Percentiles rank a stretch among this genome's conserved stretches.
These are phyloP conservation scores for Agrilus mali DNA, from an alignment of 2,888 invertebrate species.

Conservation along the genomic window DNA sequence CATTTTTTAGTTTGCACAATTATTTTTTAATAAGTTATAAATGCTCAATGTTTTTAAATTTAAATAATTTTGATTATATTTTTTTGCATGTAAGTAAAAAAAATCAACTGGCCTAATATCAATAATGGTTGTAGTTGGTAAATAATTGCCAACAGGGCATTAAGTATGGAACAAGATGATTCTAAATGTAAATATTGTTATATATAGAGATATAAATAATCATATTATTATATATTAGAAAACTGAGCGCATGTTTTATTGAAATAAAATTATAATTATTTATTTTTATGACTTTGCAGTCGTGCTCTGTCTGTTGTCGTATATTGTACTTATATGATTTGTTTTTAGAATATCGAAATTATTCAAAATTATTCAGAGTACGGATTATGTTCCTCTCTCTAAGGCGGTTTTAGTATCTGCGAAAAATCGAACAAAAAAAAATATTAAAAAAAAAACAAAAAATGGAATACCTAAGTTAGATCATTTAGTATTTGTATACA, in stretches of 20 bases:
- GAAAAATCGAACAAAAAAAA: constrained; percentile 25
- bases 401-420: constrained; percentile 25
- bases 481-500: background rate
- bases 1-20: no score
- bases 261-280: constrained; percentile 1
- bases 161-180: constrained; percentile 30
- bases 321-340: constrained; percentile 12
- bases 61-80: no score
- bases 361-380: constrained; percentile 33
- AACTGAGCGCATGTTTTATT: constrained; percentile 23
- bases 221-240: constrained; percentile 21
- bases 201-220: constrained; percentile 31
- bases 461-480: background rate
- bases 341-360: constrained; percentile 28
- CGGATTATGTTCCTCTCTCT: constrained; percentile 35
- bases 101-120: background rate
- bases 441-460: constrained; percentile 7
- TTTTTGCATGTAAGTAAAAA: no score
- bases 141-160: constrained; percentile 15
- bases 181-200: constrained; percentile 47
- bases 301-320: no score
- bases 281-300: constrained; percentile 15
- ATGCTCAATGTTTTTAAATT: no score
- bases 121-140: background rate
- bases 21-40: no score